Percentiles rank a stretch among this genome's conserved stretches.
phyloP scores from a whole-genome alignment of 2,113 vertebrate genomes.

The Pygoscelis adeliae region DNA sequence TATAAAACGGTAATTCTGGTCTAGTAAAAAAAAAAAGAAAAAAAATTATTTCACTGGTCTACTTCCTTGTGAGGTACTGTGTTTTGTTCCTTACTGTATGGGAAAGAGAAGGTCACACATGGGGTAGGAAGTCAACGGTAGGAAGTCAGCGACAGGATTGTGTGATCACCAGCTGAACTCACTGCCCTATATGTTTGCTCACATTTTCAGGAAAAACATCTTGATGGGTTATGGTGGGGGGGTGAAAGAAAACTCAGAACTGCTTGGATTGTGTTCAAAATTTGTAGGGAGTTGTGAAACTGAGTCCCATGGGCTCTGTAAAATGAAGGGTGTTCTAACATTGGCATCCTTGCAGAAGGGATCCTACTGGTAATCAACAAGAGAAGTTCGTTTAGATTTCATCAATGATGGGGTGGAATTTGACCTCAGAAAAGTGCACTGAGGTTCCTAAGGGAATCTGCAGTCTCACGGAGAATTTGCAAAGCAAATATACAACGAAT shows the following conservation, averaged over 20 bases:
- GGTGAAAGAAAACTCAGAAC: background rate
- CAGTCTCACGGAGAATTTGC: background rate
- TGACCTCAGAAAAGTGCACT: background rate
- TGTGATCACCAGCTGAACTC: background rate
- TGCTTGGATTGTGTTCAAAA: background rate
- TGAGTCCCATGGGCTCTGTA: background rate
- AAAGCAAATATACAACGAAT: background rate
- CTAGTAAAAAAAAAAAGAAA: background rate
- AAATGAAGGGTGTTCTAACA: background rate
- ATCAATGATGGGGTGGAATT: background rate
- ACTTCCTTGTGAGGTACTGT: background rate
- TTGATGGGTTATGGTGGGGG: rapidly evolving
- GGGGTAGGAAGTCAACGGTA: background rate
- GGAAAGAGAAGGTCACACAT: background rate
- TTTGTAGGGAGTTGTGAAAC: background rate
- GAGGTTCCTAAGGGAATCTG: background rate
- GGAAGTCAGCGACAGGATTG: background rate
- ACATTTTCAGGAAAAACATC: background rate
- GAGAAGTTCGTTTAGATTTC: background rate
- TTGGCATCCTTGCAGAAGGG: background rate
- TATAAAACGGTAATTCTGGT: background rate
- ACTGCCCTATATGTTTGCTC: background rate
- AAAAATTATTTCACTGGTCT: background rate
- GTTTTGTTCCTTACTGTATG: background rate
- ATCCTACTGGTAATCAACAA: background rate